Conservation (phyloP, 2,888 invertebrate species). For the Aproaerema taeniolella region DNA sequence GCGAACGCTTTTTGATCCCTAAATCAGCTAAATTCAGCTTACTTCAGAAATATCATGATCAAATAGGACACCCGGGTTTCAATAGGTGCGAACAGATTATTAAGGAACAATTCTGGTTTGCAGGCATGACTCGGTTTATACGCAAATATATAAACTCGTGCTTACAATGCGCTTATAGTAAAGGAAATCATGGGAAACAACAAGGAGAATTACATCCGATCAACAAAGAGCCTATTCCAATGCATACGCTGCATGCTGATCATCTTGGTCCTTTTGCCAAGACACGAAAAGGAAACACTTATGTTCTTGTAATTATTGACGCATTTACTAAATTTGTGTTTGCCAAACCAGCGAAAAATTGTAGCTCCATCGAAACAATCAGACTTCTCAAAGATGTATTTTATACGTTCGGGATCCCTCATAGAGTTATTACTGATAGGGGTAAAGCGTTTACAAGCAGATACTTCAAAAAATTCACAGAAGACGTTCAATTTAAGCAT, state of each 20-base stretch:
- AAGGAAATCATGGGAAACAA: background rate
- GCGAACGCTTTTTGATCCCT: constrained; percentile 13
- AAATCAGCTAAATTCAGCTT: constrained; percentile 10
- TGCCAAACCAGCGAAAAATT: constrained; percentile 8
- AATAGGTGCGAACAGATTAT: constrained; percentile 32
- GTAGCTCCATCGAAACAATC: constrained; percentile 1
- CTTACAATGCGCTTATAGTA: constrained; percentile 4
- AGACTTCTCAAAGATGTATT: background rate
- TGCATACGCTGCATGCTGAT: constrained; percentile 19
- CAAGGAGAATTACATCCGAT: constrained; percentile 4
- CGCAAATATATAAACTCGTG: constrained; percentile 33
- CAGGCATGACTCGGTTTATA: constrained; percentile 36
- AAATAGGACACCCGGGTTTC: constrained; percentile 35
- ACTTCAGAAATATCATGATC: constrained; percentile 29
- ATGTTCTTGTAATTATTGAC: constrained; percentile 15
- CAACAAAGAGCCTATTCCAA: background rate
- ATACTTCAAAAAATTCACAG: constrained; percentile 10
- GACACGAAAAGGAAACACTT: constrained; percentile 11
- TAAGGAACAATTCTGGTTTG: constrained; percentile 42
- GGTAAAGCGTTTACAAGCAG: constrained; percentile 17
- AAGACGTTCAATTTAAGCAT: constrained; percentile 12
- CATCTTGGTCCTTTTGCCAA: constrained; percentile 22
- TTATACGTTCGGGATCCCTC: constrained; percentile 5
- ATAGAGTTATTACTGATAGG: constrained; percentile 15
- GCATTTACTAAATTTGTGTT: constrained; percentile 16